Evolutionary conservation across 2,797 vertebrate species (phyloP), one percentile per base, ranked within the genome.

Genomic region (Siniperca undulata): DNA sequence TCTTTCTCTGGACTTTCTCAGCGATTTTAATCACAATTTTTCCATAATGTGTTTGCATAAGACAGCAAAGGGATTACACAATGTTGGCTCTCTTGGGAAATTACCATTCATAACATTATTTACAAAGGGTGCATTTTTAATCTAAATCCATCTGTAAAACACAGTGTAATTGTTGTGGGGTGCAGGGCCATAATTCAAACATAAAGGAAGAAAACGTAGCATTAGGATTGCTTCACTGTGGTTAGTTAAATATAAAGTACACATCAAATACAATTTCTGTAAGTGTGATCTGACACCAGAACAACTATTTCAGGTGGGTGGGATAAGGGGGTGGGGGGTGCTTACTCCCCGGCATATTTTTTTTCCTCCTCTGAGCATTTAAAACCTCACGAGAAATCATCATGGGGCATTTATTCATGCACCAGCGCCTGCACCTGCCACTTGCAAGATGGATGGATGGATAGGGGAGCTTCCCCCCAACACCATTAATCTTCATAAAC

Each of bases 401-500:
- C 88, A 92, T 91, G 90, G 86, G 77, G 65, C 88, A 88, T 89
- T 91, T 88, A 90, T 91, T 91, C 92, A 94, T 83, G 93, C 94
- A 86, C 82, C 82, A 83, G 80, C 62, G 90, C 88, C 89, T 91
- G 88, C 93, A 94, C 93, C 94, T 95, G 94, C 91, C 92, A 88
- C 89, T 90, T 82, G 85, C 59, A 86, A 91, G 93, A 92, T 90
- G 83, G 90, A 92, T 90, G 83, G 90, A 93, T 92, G 86, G 87
- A 90, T 89, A 79, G 86, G 88, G 92, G 93, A 88, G 84, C 77
- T 55, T n/a, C 77, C 84, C 72, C 46, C 67, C 60, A 40, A 71
- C 77, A 65, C 78, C 91, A 94, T 94, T 91, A 81, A 93, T 94
- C 94, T 93, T 90, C 84, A 91, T 91, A 77, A 87, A 89, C 69